Conservation (phyloP, 1,140 invertebrate genomes). For the Hormaphis cornu region DNA sequence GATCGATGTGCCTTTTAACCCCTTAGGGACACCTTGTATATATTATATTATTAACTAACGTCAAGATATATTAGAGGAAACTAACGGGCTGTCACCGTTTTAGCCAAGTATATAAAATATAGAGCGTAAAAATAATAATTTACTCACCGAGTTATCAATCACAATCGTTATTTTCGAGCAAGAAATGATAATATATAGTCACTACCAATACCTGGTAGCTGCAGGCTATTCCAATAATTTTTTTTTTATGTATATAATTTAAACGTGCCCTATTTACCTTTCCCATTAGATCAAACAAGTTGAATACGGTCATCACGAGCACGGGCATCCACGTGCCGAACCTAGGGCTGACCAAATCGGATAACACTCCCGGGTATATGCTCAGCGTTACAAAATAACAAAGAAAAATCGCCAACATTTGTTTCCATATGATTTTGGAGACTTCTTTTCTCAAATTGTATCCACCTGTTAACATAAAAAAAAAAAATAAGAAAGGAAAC, state of each 20-base stretch:
- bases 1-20: too few species aligned
- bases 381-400: slow-evolving; percentile 81
- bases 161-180: too few species aligned
- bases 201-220: too few species aligned
- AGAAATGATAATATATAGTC: too few species aligned
- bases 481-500: neutral
- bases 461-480: slow-evolving; percentile 51
- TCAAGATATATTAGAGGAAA: too few species aligned
- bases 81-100: too few species aligned
- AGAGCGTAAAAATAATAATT: too few species aligned
- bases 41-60: too few species aligned
- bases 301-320: slow-evolving; percentile 78
- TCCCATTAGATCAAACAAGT: slow-evolving; percentile 72
- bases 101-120: too few species aligned
- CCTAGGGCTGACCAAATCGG: slow-evolving; percentile 72
- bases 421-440: slow-evolving; percentile 70
- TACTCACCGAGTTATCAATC: too few species aligned
- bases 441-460: slow-evolving; percentile 61
- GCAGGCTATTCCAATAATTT: neutral
- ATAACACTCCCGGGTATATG: slow-evolving; percentile 80
- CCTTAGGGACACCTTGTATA: too few species aligned
- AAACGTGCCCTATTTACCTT: slow-evolving; percentile 52
- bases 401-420: slow-evolving; percentile 75
- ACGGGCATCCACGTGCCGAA: slow-evolving; percentile 84
- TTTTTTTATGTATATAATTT: neutral